Evolutionary conservation across 2,888 invertebrate species (phyloP), one percentile per base, ranked within the genome.

Genomic region (Craniophora ligustri): DNA sequence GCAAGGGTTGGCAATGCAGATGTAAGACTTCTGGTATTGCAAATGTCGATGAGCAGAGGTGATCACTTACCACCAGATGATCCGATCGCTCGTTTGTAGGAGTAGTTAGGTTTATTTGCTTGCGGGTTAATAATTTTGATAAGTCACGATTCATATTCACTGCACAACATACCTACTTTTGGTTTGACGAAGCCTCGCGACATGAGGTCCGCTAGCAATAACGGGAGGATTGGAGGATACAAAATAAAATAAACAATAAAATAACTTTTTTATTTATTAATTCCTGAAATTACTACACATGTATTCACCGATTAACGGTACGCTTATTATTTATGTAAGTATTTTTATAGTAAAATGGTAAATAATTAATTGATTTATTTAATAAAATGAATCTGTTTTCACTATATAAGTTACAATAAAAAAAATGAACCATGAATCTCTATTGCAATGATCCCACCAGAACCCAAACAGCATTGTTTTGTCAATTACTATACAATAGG

Each of bases 281-380:
- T 56, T 49, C 60, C 71, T 48, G 67, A 66, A 71, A 75, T 59
- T 50, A 65, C 71, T 75, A 75, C 68, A 73, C 48, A 62, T 60
- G 32, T 50, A 58, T 45, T 54, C 36, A 67, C 65, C 53, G 30
- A 47, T 34, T 23, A 59, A 47, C 26, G 49, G 55, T 60, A 51
- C 55, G 44, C 64, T 64, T 67, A 57, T 57, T 64, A 60, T 57
- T 59, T 53, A 65, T 53, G 36, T 63, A 51, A 48, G 34, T 44
- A 56, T 50, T 56, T n/a, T 39, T 49, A 46, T 60, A 41, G 32
- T 67, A 54, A 50, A 54, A 10, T 41, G 38, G 32, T 64, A 41
- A 47, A 45, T 30, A 51, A 35, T 42, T 2, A 26, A 62, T 28
- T 50, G 42, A 60, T 54, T 26, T 67, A 67, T 32, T 46, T 56